Conservation (phyloP, 2,113 vertebrate genomes). For the Phainopepla nitens region DNA sequence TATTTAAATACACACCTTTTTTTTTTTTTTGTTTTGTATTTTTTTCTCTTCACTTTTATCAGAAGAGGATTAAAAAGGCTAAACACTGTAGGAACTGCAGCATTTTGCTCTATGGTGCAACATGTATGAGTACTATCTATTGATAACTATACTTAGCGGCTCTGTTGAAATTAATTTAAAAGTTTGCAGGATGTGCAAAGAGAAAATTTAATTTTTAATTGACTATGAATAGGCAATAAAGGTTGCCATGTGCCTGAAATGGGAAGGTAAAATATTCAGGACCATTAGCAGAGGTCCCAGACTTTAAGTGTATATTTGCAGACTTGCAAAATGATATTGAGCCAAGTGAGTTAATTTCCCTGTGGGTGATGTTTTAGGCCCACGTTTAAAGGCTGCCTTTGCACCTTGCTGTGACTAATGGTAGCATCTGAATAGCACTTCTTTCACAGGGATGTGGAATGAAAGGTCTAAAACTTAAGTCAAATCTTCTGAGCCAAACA, state of each 20-base stretch:
- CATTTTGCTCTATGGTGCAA: background rate
- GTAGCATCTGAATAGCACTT: background rate
- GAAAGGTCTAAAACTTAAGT: background rate
- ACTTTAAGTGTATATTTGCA: background rate
- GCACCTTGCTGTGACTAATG: background rate
- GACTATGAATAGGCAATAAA: background rate
- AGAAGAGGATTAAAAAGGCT: background rate
- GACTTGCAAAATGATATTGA: background rate
- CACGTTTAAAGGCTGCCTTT: rapidly evolving
- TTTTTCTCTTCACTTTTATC: background rate
- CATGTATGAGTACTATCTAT: background rate
- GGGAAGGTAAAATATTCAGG: background rate
- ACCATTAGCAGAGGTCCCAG: background rate
- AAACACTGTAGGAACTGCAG: background rate
- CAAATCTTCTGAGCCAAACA: background rate
- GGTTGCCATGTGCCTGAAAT: background rate
- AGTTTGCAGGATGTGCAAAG: background rate
- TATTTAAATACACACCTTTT: background rate
- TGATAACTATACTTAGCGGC: background rate
- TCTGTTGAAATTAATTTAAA: background rate
- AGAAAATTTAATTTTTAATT: background rate
- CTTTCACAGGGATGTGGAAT: background rate
- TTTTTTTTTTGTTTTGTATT: background rate
- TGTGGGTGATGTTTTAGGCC: background rate
- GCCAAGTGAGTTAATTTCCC: background rate